Conservation (phyloP, 2,888 invertebrate genomes). For the Clusia tigrina region DNA sequence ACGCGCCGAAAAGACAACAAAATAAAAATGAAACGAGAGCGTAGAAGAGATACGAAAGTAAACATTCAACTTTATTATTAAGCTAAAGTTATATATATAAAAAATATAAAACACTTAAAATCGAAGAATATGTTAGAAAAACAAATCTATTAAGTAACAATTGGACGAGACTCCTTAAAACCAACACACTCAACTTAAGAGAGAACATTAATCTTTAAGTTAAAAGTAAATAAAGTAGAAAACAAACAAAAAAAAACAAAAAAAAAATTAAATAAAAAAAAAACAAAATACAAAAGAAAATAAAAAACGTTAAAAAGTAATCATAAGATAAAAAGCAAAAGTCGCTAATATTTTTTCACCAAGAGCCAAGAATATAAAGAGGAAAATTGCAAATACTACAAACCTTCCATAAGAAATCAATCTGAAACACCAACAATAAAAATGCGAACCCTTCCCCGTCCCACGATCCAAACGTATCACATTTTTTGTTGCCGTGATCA, state of each 20-base stretch:
- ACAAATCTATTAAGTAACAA: too few relatives aligned
- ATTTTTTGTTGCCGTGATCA: too few relatives aligned
- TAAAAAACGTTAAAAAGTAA: background rate
- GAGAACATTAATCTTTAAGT: too few relatives aligned
- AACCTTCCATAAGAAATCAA: too few relatives aligned
- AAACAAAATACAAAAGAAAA: constrained; percentile 30
- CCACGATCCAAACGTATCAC: too few relatives aligned
- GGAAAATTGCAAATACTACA: background rate
- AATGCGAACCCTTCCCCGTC: too few relatives aligned
- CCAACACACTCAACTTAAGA: too few relatives aligned
- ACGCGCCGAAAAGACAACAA: background rate
- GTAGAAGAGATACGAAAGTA: constrained; percentile 11
- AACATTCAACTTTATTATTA: constrained; percentile 31
- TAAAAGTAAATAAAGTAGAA: constrained; percentile 17
- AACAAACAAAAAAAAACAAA: constrained; percentile 19
- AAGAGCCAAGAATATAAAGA: background rate
- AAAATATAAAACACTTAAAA: constrained; percentile 17
- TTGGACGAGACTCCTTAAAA: too few relatives aligned
- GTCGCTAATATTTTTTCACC: constrained; percentile 8
- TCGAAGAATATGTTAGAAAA: constrained; percentile 10
- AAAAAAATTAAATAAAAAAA: constrained; percentile 39
- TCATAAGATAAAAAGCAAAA: background rate
- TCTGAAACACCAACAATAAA: too few relatives aligned
- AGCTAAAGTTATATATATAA: constrained; percentile 27
- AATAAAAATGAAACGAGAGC: background rate